phyloP scores from a whole-genome alignment of 1,140 invertebrate genomes.

The Homarus americanus region DNA sequence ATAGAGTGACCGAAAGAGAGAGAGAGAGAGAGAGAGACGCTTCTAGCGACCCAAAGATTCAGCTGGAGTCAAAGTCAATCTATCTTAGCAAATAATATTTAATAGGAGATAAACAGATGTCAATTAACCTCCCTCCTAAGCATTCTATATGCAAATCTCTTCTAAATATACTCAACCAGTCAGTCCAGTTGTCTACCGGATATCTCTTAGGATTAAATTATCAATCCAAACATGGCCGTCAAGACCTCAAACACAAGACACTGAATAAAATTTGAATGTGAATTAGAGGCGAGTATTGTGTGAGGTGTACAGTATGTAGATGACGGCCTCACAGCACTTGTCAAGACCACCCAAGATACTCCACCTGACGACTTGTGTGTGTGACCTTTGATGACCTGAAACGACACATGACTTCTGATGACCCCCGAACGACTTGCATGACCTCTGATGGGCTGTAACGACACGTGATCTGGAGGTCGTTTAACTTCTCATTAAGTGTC shows the following conservation, averaged over 20 bases:
- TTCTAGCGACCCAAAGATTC: not conserved
- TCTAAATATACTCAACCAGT: conserved; percentile 63
- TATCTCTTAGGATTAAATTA: conserved; percentile 54
- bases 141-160: conserved; percentile 65
- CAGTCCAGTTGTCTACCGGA: conserved; percentile 29
- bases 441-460: conserved; percentile 53
- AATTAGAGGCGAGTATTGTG: conserved; percentile 27
- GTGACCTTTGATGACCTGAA: conserved; percentile 43
- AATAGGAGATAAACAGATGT: conserved; percentile 22
- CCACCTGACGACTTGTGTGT: not conserved
- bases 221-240: conserved; percentile 58
- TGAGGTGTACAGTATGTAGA: conserved; percentile 27
- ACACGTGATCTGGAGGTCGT: conserved; percentile 63
- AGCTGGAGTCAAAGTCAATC: not conserved
- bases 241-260: conserved; percentile 67
- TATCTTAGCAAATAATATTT: conserved; percentile 40
- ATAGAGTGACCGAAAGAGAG: not conserved
- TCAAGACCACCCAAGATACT: conserved; percentile 24
- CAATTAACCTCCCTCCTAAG: conserved; percentile 45
- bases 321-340: conserved; percentile 31
- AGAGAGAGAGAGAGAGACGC: not conserved
- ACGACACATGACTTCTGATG: conserved; percentile 45
- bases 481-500: conserved; percentile 70
- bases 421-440: conserved; percentile 24
- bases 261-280: conserved; percentile 67